Evolutionary conservation across 2,888 invertebrate species (phyloP), one percentile per base, ranked within the genome.

Genomic region (Polyommatus icarus): DNA sequence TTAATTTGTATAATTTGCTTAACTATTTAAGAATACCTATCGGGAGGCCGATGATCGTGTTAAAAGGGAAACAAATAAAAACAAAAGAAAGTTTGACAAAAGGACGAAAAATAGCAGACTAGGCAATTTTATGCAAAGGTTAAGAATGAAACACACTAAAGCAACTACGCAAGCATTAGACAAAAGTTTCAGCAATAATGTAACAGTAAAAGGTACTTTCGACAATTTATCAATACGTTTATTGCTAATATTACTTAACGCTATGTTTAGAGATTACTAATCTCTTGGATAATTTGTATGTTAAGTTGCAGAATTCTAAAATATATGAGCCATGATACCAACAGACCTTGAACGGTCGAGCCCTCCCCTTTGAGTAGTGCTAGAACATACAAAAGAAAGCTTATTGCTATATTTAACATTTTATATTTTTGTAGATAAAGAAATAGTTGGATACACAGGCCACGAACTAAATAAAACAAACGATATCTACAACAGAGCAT

Each of bases 401-500:
- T 4, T n/a, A n/a, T n/a, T 18, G 12, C 15, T 50, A 15, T 15
- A 3, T 54, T 61, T 24, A 61, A 12, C n/a, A 1, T 24, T 10
- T 73, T 73, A 46, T 15, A 20, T 20, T 59, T n/a, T 36, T 15
- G 12, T 73, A 77, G 73, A 73, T 40, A 40, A 72, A 18, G 59
- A 36, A 36, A 40, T n/a, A 20, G 24, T 36, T 12, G 36, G 32
- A 29, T 50, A 12, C 32, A 72, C 71, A 20, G 20, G 20, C 2
- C 71, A 71, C n/a, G 6, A 2, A 24, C 50, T 67, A 50, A 85
- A 86, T 29, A 89, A 88, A 80, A 77, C 89, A 0, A 83, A 84
- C 79, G 87, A 90, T 78, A 84, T 89, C 0, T 89, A 89, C 72
- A 88, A 85, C 57, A 86, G 84, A 79, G 88, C 89, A 0, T 10